These are phyloP conservation scores for Eupristina koningsbergeri DNA, from an alignment of 1,140 invertebrate genomes.

Conservation along the genomic window DNA sequence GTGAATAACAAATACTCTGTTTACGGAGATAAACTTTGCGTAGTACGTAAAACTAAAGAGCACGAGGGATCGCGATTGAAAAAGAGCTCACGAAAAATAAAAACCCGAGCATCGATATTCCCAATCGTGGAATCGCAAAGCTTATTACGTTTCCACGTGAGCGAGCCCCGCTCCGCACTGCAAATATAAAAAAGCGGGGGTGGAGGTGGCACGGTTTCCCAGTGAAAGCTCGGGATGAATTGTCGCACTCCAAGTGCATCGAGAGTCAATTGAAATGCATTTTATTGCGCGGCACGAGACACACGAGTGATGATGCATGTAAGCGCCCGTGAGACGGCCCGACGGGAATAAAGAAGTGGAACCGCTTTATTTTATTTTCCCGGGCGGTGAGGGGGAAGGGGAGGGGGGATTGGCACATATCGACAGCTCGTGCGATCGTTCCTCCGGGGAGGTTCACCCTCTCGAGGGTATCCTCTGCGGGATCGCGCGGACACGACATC, in stretches of 20 bases:
- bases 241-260: background rate
- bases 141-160: background rate
- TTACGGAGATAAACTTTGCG: background rate
- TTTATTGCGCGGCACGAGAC: background rate
- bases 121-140: background rate
- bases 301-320: background rate
- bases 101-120: background rate
- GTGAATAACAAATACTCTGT: conserved; percentile 6
- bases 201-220: background rate
- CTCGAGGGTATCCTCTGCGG: conserved; percentile 33
- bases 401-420: no score
- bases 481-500: conserved; percentile 34
- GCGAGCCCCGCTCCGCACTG: no score
- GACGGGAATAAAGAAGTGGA: background rate
- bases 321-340: background rate
- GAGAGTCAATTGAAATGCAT: conserved; percentile 9
- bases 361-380: background rate
- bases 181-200: background rate
- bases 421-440: no score
- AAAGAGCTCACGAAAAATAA: background rate
- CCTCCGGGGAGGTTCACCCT: background rate
- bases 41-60: background rate
- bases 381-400: no score
- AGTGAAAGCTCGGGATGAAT: background rate
- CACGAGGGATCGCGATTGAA: background rate